These are phyloP conservation scores for Cryptoblepharus egeriae DNA, from an alignment of 2,797 vertebrate species.

Conservation along the genomic window DNA sequence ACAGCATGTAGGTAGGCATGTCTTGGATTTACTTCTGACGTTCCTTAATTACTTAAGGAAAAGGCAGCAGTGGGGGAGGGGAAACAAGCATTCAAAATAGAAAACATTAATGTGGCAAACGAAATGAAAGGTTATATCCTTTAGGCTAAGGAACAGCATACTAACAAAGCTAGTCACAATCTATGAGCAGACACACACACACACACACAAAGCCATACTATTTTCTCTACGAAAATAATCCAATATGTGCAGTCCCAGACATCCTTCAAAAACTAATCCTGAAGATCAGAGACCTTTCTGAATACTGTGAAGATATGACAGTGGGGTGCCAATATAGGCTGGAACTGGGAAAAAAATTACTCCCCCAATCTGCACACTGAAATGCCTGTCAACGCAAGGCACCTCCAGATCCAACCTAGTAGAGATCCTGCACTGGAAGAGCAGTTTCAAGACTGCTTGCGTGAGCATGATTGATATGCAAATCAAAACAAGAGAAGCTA, in stretches of 20 bases:
- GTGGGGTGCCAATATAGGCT: no score
- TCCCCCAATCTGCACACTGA: no score
- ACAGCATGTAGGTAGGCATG: slow-evolving; percentile 33
- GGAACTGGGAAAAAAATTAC: no score
- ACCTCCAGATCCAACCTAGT: no score
- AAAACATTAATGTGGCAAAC: slow-evolving; percentile 6
- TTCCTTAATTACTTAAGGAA: slow-evolving; percentile 26
- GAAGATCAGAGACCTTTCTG: no score
- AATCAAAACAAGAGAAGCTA: no score
- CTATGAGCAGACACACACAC: neutral
- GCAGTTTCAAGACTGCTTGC: neutral
- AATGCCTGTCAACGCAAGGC: no score
- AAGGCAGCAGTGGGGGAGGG: neutral
- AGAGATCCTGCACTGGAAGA: neutral
- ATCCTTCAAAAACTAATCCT: no score
- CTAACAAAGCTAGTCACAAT: neutral
- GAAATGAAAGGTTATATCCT: slow-evolving; percentile 7
- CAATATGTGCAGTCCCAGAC: neutral
- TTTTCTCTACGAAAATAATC: neutral
- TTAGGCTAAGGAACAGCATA: neutral
- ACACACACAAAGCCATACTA: neutral
- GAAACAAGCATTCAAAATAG: slow-evolving; percentile 17
- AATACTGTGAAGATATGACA: no score
- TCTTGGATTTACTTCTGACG: slow-evolving; percentile 34
- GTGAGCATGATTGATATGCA: neutral